Percentiles rank a stretch among this genome's conserved stretches.
Conservation (phyloP, 2,113 vertebrate species). For the Corythornis vintsioides region DNA sequence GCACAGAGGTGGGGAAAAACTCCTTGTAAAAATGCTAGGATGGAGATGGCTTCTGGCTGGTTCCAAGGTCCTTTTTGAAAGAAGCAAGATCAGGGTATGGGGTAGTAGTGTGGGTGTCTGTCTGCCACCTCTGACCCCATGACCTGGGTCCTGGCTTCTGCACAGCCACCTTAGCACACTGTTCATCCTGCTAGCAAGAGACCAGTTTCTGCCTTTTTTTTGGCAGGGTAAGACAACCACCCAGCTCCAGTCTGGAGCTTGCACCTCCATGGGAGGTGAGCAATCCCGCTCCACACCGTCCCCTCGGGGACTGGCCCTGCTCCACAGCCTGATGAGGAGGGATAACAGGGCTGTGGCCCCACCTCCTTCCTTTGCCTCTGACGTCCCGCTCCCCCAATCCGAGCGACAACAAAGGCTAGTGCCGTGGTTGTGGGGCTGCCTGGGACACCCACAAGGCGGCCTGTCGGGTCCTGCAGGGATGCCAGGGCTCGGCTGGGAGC, state of each 20-base stretch:
- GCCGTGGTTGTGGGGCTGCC: not conserved
- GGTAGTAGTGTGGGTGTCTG: not conserved
- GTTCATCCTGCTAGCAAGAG: constrained; percentile 34
- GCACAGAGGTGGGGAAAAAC: not conserved
- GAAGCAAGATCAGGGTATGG: not conserved
- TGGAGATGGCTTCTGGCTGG: not conserved
- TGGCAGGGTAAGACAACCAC: constrained; percentile 62
- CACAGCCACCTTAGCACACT: not conserved
- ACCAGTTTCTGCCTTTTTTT: constrained; percentile 51
- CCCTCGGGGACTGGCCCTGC: constrained; percentile 58
- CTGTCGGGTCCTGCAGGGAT: constrained; percentile 29
- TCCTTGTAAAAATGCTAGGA: not conserved
- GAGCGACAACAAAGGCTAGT: constrained; percentile 49
- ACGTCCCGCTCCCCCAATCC: constrained; percentile 44
- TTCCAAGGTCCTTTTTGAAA: not conserved
- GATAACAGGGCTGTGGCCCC: constrained; percentile 43
- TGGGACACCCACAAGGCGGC: constrained; percentile 56
- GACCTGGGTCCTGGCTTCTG: not conserved
- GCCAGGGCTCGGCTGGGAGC: constrained; percentile 20
- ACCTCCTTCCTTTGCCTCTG: constrained; percentile 52
- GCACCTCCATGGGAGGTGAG: constrained; percentile 61
- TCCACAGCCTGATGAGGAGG: constrained; percentile 43
- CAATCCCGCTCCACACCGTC: constrained; percentile 13
- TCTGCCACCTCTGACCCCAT: not conserved
- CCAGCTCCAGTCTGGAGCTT: constrained; percentile 59